Base-by-base conservation (phyloP, 2,888 invertebrate species). In the Drosophila birchii region DNA sequence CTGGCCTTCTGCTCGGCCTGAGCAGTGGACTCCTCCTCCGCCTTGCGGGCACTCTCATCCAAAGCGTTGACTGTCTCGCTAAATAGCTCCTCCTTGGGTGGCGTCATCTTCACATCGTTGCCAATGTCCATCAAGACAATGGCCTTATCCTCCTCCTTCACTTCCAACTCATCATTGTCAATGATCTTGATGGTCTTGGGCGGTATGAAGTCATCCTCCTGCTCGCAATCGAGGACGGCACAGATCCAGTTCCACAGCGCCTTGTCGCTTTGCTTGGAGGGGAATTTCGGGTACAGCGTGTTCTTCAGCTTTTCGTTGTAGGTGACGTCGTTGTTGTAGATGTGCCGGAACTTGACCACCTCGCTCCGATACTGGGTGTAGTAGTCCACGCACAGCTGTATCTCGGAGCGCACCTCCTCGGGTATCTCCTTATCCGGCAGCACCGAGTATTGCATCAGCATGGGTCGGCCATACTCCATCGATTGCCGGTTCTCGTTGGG, bases 401-500 rank as follows among this genome's bases (percentile, higher is more conserved):
- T 97, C 93, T 98, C 97, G 77, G 95, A 95, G 92, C 97, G 95
- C 16, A 97, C 95, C 88, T 96, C 96, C 78, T 96, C 94, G 0
- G 97, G 95, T 60, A 98, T 93, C 83, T 96, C 95, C 59, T 95
- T 95, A 85, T 98, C 98, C 82, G 97, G 96, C 5, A 96, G 93
- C 75, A 97, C 95, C 74, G 96, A 96, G 91, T 97, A 98, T 78
- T 96, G 96, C 93, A 98, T 95, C 51, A 96, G 93, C 95, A 98
- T 96, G 0, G 98, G 98, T 49, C 97, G 95, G 0, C 98, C 98
- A 92, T 98, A 98, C 92, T 98, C 98, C 73, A 91, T 84, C 60
- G 96, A 95, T 12, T 97, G 97, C 82, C 97, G 95, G 89, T 96
- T 96, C 93, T 98, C 98, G 47, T 97, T 96, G 3, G 98, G 98